These are phyloP conservation scores for Matsumurasca onukii DNA, from an alignment of 1,140 invertebrate species.

Conservation along the genomic window DNA sequence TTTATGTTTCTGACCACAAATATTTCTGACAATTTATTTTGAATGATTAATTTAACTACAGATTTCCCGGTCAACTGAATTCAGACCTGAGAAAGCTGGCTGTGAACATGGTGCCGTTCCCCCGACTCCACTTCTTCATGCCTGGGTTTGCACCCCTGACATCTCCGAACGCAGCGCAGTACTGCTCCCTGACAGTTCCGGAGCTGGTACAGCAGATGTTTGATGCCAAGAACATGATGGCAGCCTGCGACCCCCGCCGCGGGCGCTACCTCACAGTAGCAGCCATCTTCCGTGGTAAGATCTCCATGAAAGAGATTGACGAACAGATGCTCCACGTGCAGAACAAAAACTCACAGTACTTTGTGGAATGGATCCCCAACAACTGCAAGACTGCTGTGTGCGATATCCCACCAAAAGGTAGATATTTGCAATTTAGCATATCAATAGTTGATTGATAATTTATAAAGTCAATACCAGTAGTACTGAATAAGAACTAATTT, in stretches of 20 bases:
- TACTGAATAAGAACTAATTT: no score
- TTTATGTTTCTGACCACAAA: no score
- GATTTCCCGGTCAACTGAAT: no score
- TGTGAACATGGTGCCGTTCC: slow-evolving; percentile 70
- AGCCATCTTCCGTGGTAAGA: slow-evolving; percentile 70
- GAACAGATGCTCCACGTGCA: slow-evolving; percentile 69
- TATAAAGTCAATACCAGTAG: no score
- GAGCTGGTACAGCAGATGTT: slow-evolving; percentile 68
- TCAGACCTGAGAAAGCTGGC: slow-evolving; percentile 65
- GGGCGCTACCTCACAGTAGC: no score
- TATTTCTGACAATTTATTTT: no score
- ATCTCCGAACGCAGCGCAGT: slow-evolving; percentile 63
- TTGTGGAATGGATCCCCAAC: slow-evolving; percentile 62
- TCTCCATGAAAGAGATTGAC: slow-evolving; percentile 59
- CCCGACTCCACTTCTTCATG: slow-evolving; percentile 67
- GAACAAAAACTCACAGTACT: slow-evolving; percentile 65
- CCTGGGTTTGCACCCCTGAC: slow-evolving; percentile 66
- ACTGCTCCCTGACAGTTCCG: slow-evolving; percentile 64
- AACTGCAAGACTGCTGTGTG: slow-evolving; percentile 61
- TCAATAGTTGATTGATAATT: no score
- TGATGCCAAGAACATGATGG: no score
- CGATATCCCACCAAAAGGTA: slow-evolving; percentile 59
- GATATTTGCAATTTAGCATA: no score
- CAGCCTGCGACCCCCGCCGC: slow-evolving; percentile 68
- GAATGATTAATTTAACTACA: no score